Evolutionary conservation across 1,140 invertebrate genomes (phyloP).

Genomic region (Leptinotarsa texana): DNA sequence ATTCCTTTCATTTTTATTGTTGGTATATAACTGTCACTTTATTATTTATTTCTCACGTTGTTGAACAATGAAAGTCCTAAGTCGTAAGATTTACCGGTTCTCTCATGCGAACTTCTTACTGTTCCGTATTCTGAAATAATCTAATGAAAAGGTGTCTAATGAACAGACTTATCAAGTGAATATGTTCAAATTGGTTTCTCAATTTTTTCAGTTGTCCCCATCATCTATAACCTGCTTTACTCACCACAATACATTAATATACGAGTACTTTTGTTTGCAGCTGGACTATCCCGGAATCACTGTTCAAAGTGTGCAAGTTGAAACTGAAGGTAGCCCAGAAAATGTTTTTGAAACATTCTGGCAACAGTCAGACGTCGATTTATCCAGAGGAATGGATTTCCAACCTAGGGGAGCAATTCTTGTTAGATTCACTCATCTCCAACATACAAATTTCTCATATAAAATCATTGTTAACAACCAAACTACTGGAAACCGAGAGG

Average conservation of each 20-base stretch:
- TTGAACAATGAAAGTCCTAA: too few relatives aligned
- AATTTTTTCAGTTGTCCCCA: too few relatives aligned
- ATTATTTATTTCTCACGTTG: too few relatives aligned
- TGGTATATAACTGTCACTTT: too few relatives aligned
- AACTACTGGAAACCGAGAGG: constrained; percentile 58
- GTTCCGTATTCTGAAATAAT: too few relatives aligned
- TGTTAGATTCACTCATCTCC: constrained; percentile 73
- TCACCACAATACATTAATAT: background rate
- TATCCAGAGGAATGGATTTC: constrained; percentile 78
- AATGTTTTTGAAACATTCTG: constrained; percentile 71
- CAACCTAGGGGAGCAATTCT: constrained; percentile 71
- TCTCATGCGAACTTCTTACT: too few relatives aligned
- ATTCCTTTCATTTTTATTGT: too few relatives aligned
- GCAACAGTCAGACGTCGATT: constrained; percentile 74
- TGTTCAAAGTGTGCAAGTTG: constrained; percentile 60
- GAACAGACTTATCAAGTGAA: too few relatives aligned
- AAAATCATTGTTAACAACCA: constrained; percentile 70
- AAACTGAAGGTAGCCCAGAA: constrained; percentile 52
- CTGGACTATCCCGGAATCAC: constrained; percentile 68
- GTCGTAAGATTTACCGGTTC: too few relatives aligned
- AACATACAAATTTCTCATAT: constrained; percentile 70
- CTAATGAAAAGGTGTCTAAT: too few relatives aligned
- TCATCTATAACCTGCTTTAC: too few relatives aligned
- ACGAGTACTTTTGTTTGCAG: constrained; percentile 50
- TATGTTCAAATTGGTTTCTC: too few relatives aligned